Evolutionary conservation across 2,888 invertebrate genomes (phyloP), one percentile per base, ranked within the genome.

Genomic region (Busseola fusca): DNA sequence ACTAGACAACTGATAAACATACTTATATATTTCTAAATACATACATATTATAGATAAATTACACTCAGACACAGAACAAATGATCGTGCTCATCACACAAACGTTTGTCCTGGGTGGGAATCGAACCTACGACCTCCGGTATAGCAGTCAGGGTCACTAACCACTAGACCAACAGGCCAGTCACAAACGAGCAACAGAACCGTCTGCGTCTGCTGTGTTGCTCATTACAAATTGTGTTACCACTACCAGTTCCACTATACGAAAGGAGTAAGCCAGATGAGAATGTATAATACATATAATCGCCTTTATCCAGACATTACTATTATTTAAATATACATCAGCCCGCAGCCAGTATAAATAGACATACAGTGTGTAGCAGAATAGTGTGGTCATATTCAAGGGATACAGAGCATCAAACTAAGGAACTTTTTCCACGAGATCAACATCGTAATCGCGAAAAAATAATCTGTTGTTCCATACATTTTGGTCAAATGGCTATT

Each of bases 161-260:
- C n/a, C n/a, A n/a, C n/a, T n/a, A n/a, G n/a, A n/a, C n/a, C n/a
- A n/a, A n/a, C n/a, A n/a, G n/a, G n/a, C n/a, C n/a, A n/a, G n/a
- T n/a, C 14, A 58, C n/a, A 54, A 57, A 62, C 5, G 5, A 48
- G 1, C 34, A 34, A 10, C 21, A 16, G 50, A n/a, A 40, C 3
- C 16, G 50, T 50, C 14, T n/a, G 3, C 21, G 37, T 50, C 10
- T 21, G 9, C 21, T 34, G 12, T 42, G 7, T 30, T 10, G 27
- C 30, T 50, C 54, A 27, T 59, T 56, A 64, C 42, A 72, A 72
- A 76, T 72, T 67, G 54, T 18, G 64, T 34, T 78, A 56, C 57
- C 73, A 48, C 27, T 64, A 25, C n/a, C 37, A 62, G 10, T 40
- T 64, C 45, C 27, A 18, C 27, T 45, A 21, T 40, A 52, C n/a